A percentile compares a stretch with the other conserved stretches of the same genome.
Evolutionary conservation across 2,113 vertebrate genomes (phyloP).

Genomic region (Xenopus borealis): DNA sequence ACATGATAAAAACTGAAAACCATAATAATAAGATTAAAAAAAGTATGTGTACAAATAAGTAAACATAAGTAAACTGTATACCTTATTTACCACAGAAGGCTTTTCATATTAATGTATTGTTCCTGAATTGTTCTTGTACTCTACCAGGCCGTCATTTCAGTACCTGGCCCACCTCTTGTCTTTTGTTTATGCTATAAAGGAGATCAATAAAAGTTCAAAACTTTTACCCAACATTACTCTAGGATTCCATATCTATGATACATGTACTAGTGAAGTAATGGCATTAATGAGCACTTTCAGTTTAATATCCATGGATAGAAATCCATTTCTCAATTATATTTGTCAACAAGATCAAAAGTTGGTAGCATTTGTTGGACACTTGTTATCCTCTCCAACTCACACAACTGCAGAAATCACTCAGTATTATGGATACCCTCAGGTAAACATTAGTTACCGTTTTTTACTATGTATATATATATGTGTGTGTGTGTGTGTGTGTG

Average conservation of each 20-base stretch:
- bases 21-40: not conserved
- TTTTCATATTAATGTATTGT: too few relatives aligned
- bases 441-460: not conserved
- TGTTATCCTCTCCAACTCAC: constrained; percentile 9
- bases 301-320: not conserved
- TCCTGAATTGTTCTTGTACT: too few relatives aligned
- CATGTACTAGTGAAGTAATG: constrained; percentile 12
- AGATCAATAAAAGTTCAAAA: constrained; percentile 13
- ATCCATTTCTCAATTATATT: constrained; percentile 2
- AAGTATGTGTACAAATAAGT: not conserved
- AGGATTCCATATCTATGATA: constrained; percentile 24
- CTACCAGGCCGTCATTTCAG: constrained; percentile 7
- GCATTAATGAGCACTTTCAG: constrained; percentile 10
- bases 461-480: too few relatives aligned
- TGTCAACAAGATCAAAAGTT: not conserved
- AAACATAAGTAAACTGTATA: not conserved
- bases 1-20: too few relatives aligned
- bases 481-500: too few relatives aligned
- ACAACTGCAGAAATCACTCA: constrained; percentile 1
- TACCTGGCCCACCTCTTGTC: constrained; percentile 3
- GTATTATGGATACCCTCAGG: constrained; percentile 19
- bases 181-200: constrained; percentile 21
- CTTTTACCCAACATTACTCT: constrained; percentile 27
- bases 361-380: constrained; percentile 19
- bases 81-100: too few relatives aligned